Base-by-base conservation (phyloP, 2,113 vertebrate genomes). In the Alexandromys fortis region DNA sequence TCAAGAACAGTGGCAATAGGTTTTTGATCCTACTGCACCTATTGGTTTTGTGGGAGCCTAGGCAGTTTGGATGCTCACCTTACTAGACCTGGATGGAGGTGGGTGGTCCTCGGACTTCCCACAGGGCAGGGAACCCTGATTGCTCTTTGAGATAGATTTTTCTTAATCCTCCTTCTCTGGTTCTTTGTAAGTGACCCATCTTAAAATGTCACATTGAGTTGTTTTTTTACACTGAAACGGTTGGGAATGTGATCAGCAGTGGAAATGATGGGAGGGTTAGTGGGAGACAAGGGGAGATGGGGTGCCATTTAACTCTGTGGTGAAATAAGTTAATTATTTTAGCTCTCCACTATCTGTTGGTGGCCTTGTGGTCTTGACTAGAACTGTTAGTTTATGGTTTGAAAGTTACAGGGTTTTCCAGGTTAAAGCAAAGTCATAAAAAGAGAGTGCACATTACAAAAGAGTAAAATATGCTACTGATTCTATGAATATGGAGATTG, bases 401-500 rank as follows among this genome's bases (percentile, higher is more conserved):
- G 58, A 96, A 95, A 87, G 33, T 92, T 75, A 47, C 1, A 78
- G 91, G 96, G 77, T 95, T 97, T 97, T 95, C 89, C 89, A 96
- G 49, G 58, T 91, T 92, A 91, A 1, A 90, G 78, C 86, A 87
- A 96, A 97, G n/a, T 96, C 85, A 76, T 90, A 68, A 96, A 97
- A 97, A 90, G 88, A 96, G 94, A 97, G 83, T 38, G 13, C 49
- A 86, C 12, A 22, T 94, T 95, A 89, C 45, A 94, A 96, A 97
- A 38, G 35, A 98, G 87, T 85, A 85, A 97, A 95, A 88, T 42
- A 55, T 72, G 75, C 52, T 93, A 61, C 79, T 91, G 61, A 85
- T 97, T 98, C 97, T 97, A 85, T 97, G 97, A 98, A 97, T 96
- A 89, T 89, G 65, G 92, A 97, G 96, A 96, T 96, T 96, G 95